A percentile compares a stretch with the other conserved stretches of the same genome.
Evolutionary conservation across 2,888 invertebrate species (phyloP).

Genomic region (Julus scandinavius): DNA sequence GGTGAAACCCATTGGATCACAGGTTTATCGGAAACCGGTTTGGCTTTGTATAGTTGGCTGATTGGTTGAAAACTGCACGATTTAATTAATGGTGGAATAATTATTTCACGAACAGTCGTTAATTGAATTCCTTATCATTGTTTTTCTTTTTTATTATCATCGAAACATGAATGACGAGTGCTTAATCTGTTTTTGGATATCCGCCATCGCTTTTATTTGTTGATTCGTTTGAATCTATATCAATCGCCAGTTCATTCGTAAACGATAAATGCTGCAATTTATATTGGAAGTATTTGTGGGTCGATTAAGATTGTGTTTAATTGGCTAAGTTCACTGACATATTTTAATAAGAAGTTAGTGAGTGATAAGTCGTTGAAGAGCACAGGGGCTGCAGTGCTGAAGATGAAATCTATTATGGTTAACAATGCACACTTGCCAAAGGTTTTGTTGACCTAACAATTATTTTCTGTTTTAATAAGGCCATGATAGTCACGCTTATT

Average conservation of each 20-base stretch:
- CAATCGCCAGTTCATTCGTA: neutral
- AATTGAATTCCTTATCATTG: neutral
- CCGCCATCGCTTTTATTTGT: neutral
- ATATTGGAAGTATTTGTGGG: neutral
- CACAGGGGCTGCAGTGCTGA: neutral
- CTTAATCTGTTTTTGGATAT: neutral
- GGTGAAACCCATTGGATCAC: too few species aligned
- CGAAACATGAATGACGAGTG: neutral
- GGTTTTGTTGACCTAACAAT: neutral
- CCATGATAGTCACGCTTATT: neutral
- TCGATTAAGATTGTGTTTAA: neutral
- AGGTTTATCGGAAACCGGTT: too few species aligned
- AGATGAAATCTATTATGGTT: neutral
- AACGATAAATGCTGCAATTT: neutral
- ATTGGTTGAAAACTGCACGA: neutral
- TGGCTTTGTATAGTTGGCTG: neutral
- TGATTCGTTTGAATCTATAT: neutral
- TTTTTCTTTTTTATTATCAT: neutral
- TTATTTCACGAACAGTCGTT: neutral
- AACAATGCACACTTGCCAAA: neutral
- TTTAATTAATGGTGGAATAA: neutral
- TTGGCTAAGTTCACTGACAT: neutral
- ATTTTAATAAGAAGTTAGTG: neutral
- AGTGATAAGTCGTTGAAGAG: neutral
- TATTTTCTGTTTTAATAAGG: neutral